Base-by-base conservation (phyloP, 2,888 invertebrate genomes). In the Phyllotreta cruciferae region DNA sequence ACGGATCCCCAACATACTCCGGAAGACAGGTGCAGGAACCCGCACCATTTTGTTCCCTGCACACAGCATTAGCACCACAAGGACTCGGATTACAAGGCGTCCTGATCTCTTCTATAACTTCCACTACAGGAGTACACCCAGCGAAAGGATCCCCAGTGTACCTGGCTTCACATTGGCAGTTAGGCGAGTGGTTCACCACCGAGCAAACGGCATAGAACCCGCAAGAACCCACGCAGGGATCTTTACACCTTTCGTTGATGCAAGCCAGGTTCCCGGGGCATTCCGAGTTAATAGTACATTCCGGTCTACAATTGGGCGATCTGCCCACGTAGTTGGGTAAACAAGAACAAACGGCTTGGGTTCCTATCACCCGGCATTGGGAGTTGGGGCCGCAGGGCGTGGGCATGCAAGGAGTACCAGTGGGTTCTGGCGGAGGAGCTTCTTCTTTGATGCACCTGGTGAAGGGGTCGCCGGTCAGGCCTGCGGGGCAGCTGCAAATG, bases 1-100 rank as follows among this genome's bases (percentile, higher is more conserved):
- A 93, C 0, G 95, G 94, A 82, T 95, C 93, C 39, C 95, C 95
- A 71, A 88, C 90, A 79, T 93, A 94, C 77, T 91, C 92, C 8
- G 90, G 87, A 60, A 90, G 80, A 77, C 95, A 95, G 9, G 87
- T 85, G 77, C 95, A 95, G 11, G 93, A 90, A 54, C 93, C 94
- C 11, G 91, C 93, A 37, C 90, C 90, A 78, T 91, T 90, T 71
- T 89, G 86, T 80, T 92, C 93, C 76, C 89, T 91, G 76, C 95
- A 96, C 62, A 91, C 75, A 8, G 95, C 88, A 79, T 94, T 94
- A 8, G 91, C 88, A 36, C 94, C 94, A 77, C 94, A 94, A 1
- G 94, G 94, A 37, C 91, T 92, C 38, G 92, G 93, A 78, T 90
- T 90, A 78, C 94, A 94, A 10, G 94, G 94, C 75, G 89, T 87